phyloP scores from a whole-genome alignment of 2,797 vertebrate species.

The Rhinichthys osculus region DNA sequence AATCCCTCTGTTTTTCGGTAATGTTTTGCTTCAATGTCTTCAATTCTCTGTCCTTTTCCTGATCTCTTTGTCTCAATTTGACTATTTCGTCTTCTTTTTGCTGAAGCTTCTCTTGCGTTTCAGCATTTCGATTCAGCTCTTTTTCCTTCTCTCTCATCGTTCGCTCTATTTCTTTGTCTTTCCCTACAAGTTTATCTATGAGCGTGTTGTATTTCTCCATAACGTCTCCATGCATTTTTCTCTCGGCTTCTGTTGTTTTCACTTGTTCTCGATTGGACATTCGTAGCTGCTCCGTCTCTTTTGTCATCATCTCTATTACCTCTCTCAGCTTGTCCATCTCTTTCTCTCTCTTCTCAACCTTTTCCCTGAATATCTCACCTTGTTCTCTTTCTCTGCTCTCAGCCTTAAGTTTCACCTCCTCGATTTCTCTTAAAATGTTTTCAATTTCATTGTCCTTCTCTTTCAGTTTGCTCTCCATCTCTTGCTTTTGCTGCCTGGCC shows the following conservation, averaged over 20 bases:
- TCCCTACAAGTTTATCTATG: slow-evolving; percentile 50
- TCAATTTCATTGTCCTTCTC: slow-evolving; percentile 46
- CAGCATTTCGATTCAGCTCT: slow-evolving; percentile 52
- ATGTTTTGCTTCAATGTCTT: slow-evolving; percentile 39
- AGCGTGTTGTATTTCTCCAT: slow-evolving; percentile 64
- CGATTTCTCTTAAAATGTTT: slow-evolving; percentile 45
- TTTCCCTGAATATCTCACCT: slow-evolving; percentile 41
- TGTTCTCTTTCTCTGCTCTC: slow-evolving; percentile 54
- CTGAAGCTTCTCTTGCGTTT: slow-evolving; percentile 59
- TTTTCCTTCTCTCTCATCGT: slow-evolving; percentile 48
- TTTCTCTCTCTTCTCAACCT: slow-evolving; percentile 52
- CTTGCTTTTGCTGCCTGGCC: slow-evolving; percentile 33
- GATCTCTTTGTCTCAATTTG: slow-evolving; percentile 21
- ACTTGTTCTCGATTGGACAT: slow-evolving; percentile 63
- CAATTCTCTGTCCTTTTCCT: slow-evolving; percentile 53
- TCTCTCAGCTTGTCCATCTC: slow-evolving; percentile 55
- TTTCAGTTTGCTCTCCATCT: slow-evolving; percentile 39
- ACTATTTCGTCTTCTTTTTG: slow-evolving; percentile 61
- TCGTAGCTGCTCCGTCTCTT: slow-evolving; percentile 61
- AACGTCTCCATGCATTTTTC: slow-evolving; percentile 41
- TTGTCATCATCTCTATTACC: slow-evolving; percentile 48
- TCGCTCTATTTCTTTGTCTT: slow-evolving; percentile 36
- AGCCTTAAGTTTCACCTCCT: not conserved
- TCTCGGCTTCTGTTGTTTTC: slow-evolving; percentile 33
- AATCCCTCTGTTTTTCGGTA: slow-evolving; percentile 17